A percentile compares a stretch with the other conserved stretches of the same genome.
phyloP scores from a whole-genome alignment of 2,888 invertebrate genomes.

The Maniola hyperantus region DNA sequence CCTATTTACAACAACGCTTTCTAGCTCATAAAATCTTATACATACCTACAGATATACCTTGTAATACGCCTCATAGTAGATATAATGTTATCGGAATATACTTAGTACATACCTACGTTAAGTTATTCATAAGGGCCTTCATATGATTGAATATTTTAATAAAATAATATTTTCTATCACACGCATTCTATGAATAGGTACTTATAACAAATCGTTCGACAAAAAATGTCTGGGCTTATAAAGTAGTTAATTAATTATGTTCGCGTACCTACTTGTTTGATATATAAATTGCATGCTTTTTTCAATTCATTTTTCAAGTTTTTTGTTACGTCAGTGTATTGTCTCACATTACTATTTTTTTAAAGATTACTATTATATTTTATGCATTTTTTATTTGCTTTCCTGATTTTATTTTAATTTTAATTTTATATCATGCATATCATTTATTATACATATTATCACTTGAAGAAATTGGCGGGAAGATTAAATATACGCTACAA shows the following conservation, averaged over 20 bases:
- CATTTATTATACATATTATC: too few species aligned
- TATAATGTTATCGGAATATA: background rate
- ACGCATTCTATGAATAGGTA: background rate
- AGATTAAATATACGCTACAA: conserved; percentile 25
- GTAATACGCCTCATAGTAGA: background rate
- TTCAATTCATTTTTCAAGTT: too few species aligned
- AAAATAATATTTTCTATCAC: background rate
- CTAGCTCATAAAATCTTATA: background rate
- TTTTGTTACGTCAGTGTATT: too few species aligned
- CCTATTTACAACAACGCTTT: background rate
- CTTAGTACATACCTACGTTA: background rate
- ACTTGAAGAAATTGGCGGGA: conserved; percentile 5
- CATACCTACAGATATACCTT: background rate
- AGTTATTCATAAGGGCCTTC: background rate
- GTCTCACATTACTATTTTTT: too few species aligned
- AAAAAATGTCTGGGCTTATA: background rate
- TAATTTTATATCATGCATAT: too few species aligned
- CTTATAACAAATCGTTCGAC: background rate
- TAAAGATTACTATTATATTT: too few species aligned
- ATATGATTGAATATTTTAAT: background rate
- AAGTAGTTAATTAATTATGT: too few species aligned
- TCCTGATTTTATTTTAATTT: too few species aligned
- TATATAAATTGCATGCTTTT: too few species aligned
- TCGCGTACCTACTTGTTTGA: too few species aligned
- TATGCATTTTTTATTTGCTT: too few species aligned